Evolutionary conservation across 2,113 vertebrate species (phyloP).

Genomic region (Osmerus eperlanus): DNA sequence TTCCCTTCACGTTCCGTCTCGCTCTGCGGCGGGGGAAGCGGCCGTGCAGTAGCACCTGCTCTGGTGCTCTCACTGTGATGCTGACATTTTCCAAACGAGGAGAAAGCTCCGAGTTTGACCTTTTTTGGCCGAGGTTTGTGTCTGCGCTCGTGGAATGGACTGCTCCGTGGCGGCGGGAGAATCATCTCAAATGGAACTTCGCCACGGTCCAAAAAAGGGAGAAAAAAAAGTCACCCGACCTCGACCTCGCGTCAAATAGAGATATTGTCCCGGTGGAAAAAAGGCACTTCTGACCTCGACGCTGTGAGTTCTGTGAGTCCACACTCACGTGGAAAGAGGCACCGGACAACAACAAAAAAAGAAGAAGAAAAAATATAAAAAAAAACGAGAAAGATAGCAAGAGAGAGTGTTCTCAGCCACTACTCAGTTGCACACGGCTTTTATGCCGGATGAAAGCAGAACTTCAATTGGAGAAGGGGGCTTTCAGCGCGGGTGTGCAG

Average conservation of each 20-base stretch:
- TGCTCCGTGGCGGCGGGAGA: too few relatives aligned
- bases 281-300: slow-evolving; percentile 60
- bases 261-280: slow-evolving; percentile 57
- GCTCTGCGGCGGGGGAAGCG: too few relatives aligned
- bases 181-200: not conserved
- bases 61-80: slow-evolving; percentile 41
- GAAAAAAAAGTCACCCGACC: slow-evolving; percentile 8
- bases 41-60: not conserved
- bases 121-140: not conserved
- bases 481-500: slow-evolving; percentile 63
- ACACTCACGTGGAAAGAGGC: slow-evolving; percentile 40
- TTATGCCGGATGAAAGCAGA: slow-evolving; percentile 73
- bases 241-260: slow-evolving; percentile 54
- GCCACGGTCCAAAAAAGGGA: slow-evolving; percentile 43
- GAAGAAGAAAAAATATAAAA: too few relatives aligned
- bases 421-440: slow-evolving; percentile 66
- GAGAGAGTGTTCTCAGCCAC: not conserved
- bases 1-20: too few relatives aligned
- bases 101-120: slow-evolving; percentile 59
- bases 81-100: slow-evolving; percentile 60
- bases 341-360: too few relatives aligned
- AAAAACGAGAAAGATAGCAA: slow-evolving; percentile 33
- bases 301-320: slow-evolving; percentile 58
- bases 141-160: not conserved
- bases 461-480: slow-evolving; percentile 63